These are phyloP conservation scores for Melanotaenia parkinsoni DNA, from an alignment of 2,797 vertebrate species.

Conservation along the genomic window DNA sequence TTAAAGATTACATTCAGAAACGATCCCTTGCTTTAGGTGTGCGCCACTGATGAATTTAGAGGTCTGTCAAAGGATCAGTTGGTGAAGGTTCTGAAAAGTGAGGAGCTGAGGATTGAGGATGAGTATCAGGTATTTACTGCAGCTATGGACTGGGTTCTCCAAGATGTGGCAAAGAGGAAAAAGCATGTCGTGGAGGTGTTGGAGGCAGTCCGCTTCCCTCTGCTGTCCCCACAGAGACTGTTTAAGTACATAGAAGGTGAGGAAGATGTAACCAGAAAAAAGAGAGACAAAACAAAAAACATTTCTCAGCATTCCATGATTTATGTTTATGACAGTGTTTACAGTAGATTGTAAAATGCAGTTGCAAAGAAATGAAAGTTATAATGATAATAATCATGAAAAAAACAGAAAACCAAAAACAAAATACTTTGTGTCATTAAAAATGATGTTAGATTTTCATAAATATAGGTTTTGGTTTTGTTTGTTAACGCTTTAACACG, in stretches of 20 bases:
- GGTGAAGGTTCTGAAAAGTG: conserved; percentile 90
- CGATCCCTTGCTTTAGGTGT: conserved; percentile 70
- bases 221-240: conserved; percentile 94
- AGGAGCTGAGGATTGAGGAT: conserved; percentile 96
- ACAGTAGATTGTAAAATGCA: too few species aligned
- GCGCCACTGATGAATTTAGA: conserved; percentile 89
- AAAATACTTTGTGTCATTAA: too few species aligned
- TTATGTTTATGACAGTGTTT: not conserved
- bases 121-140: conserved; percentile 96
- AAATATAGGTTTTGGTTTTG: too few species aligned
- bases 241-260: conserved; percentile 96
- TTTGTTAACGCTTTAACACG: too few species aligned
- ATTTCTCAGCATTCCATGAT: not conserved
- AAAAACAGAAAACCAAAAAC: too few species aligned
- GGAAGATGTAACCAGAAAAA: not conserved
- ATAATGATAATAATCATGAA: too few species aligned
- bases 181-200: conserved; percentile 93
- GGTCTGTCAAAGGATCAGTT: conserved; percentile 92
- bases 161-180: conserved; percentile 90
- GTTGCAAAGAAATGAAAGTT: too few species aligned
- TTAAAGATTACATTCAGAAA: too few species aligned
- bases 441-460: too few species aligned
- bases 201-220: conserved; percentile 92
- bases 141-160: conserved; percentile 95
- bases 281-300: not conserved